Evolutionary conservation across 1,140 invertebrate species (phyloP), one percentile per base, ranked within the genome.

Genomic region (Chionoecetes opilio): DNA sequence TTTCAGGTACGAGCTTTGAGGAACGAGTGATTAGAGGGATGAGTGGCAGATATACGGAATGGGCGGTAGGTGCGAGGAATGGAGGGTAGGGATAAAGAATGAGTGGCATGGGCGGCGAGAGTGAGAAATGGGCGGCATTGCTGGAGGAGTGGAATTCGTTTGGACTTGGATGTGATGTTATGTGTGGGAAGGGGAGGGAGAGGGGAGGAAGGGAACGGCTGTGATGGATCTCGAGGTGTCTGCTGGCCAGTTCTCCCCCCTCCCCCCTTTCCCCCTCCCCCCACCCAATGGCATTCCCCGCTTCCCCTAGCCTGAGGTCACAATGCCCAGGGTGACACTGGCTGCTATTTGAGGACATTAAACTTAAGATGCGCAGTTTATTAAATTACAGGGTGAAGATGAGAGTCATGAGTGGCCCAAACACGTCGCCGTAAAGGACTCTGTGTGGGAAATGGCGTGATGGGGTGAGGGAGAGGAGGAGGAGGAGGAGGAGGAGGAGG

Each of bases 381-480:
- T 86, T 86, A 38, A 38, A 86, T 86, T 86, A 86, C 84, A 86
- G 84, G 84, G 84, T 35, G 84, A 86, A 34, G 84, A 38, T 86
- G 84, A 86, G 84, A 38, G 84, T 86, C 32, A 86, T 86, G 84
- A 86, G 84, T 38, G 35, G 84, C 17, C 35, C n/a, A 86, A 38
- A 38, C 35, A 86, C 35, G 26, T 34, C 63, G 63, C 63, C 35
- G 84, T 86, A 32, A 86, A 26, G 84, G 32, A 26, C 84, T 86
- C 35, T 11, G n/a, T 9, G 11, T 86, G 32, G n/a, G 84, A 32
- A 35, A 21, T 86, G 35, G 41, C 3, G 8, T n/a, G 32, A 37
- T 1, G 87, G 21, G 37, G 32, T n/a, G 41, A 37, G 21, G 35
- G 88, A 34, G n/a, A 21, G 88, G 41, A 21, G 41, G 88, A 46